These are phyloP conservation scores for Calameuta idolon DNA, from an alignment of 2,888 invertebrate species.

Conservation along the genomic window DNA sequence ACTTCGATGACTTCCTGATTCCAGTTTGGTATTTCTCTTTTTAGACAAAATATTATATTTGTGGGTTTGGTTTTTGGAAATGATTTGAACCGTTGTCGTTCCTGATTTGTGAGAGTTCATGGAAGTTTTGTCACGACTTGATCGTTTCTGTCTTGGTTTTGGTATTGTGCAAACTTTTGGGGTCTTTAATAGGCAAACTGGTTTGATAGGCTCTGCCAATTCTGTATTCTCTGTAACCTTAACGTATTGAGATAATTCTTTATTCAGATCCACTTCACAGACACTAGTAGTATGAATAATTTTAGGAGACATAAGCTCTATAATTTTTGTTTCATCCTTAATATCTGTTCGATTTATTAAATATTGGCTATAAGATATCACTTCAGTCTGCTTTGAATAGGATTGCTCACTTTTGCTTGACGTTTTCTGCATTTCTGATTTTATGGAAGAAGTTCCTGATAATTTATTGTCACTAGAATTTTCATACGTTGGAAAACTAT, in stretches of 20 bases:
- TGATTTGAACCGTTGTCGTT: not conserved
- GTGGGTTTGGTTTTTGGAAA: not conserved
- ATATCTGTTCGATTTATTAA: not conserved
- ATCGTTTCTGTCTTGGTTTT: not conserved
- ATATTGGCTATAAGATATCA: not conserved
- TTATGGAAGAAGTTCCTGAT: not conserved
- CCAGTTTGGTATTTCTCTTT: not conserved
- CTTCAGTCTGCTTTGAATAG: conserved; percentile 14
- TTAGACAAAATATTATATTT: not conserved
- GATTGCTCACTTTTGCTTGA: not conserved
- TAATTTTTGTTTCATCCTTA: conserved; percentile 9
- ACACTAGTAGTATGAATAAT: conserved; percentile 30
- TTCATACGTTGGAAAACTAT: not conserved
- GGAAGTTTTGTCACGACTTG: not conserved
- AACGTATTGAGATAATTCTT: conserved; percentile 35
- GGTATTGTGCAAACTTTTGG: not conserved
- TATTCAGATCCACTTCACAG: conserved; percentile 27
- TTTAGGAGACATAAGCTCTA: conserved; percentile 34
- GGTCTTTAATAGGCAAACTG: not conserved
- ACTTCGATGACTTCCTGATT: conserved; percentile 18
- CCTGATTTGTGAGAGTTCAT: not conserved
- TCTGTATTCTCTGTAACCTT: conserved; percentile 21
- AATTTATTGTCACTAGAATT: not conserved
- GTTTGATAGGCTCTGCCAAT: not conserved
- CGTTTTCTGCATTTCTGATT: not conserved